These are phyloP conservation scores for Gerris buenoi DNA, from an alignment of 1,140 invertebrate genomes.

Conservation along the genomic window DNA sequence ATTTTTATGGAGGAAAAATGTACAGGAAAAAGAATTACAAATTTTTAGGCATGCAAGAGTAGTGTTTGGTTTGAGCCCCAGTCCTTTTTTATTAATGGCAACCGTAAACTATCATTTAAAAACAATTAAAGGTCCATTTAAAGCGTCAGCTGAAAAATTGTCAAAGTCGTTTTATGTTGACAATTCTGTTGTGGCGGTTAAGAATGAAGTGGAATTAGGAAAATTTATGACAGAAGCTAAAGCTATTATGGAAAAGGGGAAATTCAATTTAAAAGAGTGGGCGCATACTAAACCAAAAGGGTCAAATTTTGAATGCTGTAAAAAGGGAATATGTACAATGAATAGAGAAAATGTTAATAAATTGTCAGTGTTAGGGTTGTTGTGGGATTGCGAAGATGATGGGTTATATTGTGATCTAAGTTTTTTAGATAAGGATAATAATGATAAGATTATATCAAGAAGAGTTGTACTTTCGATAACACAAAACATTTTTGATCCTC, in stretches of 20 bases:
- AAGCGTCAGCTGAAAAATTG: background rate
- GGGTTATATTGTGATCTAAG: background rate
- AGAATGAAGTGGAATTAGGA: background rate
- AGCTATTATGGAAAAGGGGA: background rate
- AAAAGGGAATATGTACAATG: background rate
- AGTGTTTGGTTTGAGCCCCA: background rate
- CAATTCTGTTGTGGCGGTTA: background rate
- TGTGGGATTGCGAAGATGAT: background rate
- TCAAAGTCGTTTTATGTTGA: background rate
- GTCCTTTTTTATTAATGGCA: background rate
- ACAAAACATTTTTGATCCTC: background rate
- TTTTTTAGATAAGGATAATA: background rate
- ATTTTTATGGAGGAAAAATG: background rate
- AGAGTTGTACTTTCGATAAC: background rate
- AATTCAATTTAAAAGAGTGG: background rate
- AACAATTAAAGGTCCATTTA: background rate
- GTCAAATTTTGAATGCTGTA: background rate
- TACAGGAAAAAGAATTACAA: background rate
- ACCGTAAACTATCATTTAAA: background rate
- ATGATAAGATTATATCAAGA: background rate
- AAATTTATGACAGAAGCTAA: background rate
- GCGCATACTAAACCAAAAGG: background rate
- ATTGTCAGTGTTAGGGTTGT: background rate
- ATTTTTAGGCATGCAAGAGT: background rate
- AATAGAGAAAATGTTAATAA: background rate